Base-by-base conservation (phyloP, 2,797 vertebrate species). In the Silurus lanzhouensis region DNA sequence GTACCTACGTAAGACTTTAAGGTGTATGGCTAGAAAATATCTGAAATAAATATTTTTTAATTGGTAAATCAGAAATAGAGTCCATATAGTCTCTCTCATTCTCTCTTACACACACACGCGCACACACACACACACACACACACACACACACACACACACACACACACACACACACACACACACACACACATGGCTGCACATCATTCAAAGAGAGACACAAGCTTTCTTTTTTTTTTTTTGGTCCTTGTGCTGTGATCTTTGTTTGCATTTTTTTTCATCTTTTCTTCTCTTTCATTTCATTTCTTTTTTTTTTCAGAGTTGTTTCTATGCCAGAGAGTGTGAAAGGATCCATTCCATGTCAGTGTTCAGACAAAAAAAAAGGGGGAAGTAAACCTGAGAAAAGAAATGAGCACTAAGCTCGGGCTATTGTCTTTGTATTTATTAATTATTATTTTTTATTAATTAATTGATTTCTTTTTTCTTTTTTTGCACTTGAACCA, bases 181-280 rank as follows among this genome's bases (percentile, higher is more conserved):
- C 38, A 77, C 55, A 82, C 15, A 78, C 31, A 61, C 55, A 81
- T 22, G 71, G 12, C 13, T 61, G 4, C 19, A 82, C 55, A 64
- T 58, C n/a, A 31, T 20, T 64, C 38, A 70, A 83, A 78, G 46
- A 67, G 79, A 64, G 55, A 88, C 58, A 63, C 86, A 82, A 68
- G 79, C 78, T 14, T 75, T 78, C 6, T 1, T 17, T 52, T 46
- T 57, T 57, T 87, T 81, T 81, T 84, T 88, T 80, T 83, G 70
- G 87, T 77, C 81, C 57, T 89, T 86, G 85, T 87, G 84, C 82
- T 70, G 88, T 88, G 88, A 88, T 88, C 87, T 87, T 84, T 83
- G 82, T 82, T 88, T 84, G 72, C 70, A 52, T 52, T 68, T 85
- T 76, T 81, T 84, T 13, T 14, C 76, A 63, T 38, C 57, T 63